These are phyloP conservation scores for Teinopalpus imperialis DNA, from an alignment of 2,888 invertebrate species.

Conservation along the genomic window DNA sequence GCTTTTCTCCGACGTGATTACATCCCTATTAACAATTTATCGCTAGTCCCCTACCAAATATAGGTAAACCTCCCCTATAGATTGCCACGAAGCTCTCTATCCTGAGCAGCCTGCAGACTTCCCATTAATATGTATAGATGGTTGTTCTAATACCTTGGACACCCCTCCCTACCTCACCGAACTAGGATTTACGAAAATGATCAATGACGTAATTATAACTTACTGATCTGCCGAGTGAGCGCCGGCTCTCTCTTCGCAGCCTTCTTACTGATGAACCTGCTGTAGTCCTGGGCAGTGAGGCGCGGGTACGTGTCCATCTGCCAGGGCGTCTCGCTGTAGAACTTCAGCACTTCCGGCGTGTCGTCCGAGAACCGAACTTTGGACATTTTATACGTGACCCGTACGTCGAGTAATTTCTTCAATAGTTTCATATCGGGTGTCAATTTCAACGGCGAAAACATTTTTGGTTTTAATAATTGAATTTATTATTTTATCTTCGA, in stretches of 20 bases:
- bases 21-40: too few species aligned
- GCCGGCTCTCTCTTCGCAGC: conserved; percentile 59
- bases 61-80: too few species aligned
- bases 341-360: conserved; percentile 54
- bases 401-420: conserved; percentile 41
- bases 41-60: too few species aligned
- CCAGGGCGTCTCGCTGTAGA: conserved; percentile 46
- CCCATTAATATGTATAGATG: too few species aligned
- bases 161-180: too few species aligned
- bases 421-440: conserved; percentile 38
- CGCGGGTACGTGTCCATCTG: conserved; percentile 44
- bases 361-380: conserved; percentile 41
- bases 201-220: conserved; percentile 43
- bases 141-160: too few species aligned
- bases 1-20: too few species aligned
- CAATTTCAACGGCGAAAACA: conserved; percentile 40
- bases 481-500: too few species aligned
- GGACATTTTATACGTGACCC: conserved; percentile 34
- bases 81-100: too few species aligned
- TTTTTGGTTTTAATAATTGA: conserved; percentile 25
- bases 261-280: conserved; percentile 56
- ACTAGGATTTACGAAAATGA: too few species aligned
- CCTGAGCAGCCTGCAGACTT: too few species aligned
- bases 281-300: conserved; percentile 55
- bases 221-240: conserved; percentile 66